Base-by-base conservation (phyloP, 1,140 invertebrate species). In the Aethina tumida region DNA sequence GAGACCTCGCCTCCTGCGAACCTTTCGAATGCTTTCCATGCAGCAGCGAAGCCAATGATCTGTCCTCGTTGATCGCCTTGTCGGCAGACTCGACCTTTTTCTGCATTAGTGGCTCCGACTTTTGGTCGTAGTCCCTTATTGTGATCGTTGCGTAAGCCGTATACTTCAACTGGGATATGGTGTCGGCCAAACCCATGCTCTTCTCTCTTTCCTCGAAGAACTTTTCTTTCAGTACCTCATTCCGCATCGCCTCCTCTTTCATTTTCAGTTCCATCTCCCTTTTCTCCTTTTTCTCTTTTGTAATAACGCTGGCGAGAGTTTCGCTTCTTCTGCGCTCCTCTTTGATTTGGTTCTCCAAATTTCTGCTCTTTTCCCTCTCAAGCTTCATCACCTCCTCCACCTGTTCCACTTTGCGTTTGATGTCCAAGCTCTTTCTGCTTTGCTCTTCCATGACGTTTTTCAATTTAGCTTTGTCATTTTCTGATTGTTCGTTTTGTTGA, bases 401-500 rank as follows among this genome's bases (percentile, higher is more conserved):
- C 12, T 42, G 34, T 18, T 30, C 42, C 6, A 43, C 40, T 31
- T 49, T 49, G 16, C 33, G 36, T 14, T 49, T 49, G 8, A 49
- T 45, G 7, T 39, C 36, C 8, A 45, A 10, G 22, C 40, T 45
- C 27, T 38, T 45, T 10, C 22, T 26, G 20, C 38, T 42, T 20
- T 45, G 39, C 3, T 49, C 40, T 5, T 49, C 40, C 4, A 45
- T 19, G 5, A 45, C 12, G 5, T 15, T 34, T 30, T 37, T 43
- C n/a, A 43, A 9, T 24, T 28, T 30, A 12, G 40, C 36, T 2
- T 34, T 21, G 14, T 49, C 43, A 13, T 12, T 20, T 10, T 13
- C 24, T n/a, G n/a, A n/a, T 12, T 19, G 10, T 19, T 14, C 4
- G 5, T 15, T 16, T 19, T 29, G 4, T 9, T 8, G 4, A 5